Conservation (phyloP, 2,113 vertebrate genomes). For the Thinocorus orbignyianus region DNA sequence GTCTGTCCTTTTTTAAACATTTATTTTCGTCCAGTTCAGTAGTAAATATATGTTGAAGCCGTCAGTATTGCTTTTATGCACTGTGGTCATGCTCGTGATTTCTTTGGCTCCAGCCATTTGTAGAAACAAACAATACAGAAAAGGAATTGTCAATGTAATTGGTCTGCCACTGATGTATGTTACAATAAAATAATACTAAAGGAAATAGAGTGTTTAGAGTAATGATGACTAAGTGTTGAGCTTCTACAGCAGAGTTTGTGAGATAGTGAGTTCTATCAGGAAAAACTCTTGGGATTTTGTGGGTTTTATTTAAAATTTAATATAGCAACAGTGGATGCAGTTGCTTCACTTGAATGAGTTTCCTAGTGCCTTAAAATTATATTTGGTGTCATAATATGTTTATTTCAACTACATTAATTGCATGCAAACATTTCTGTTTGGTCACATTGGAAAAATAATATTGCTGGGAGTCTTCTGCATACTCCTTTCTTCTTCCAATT, state of each 20-base stretch:
- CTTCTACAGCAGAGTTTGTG: background rate
- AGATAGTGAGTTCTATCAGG: background rate
- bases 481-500: conserved; percentile 4
- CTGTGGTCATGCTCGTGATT: background rate
- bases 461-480: background rate
- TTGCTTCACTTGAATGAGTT: background rate
- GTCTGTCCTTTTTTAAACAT: background rate
- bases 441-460: conserved; percentile 18
- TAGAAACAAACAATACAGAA: background rate
- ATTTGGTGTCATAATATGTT: background rate
- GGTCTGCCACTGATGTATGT: background rate
- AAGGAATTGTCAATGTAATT: background rate
- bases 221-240: background rate
- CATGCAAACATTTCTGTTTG: conserved; percentile 6
- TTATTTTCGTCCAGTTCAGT: background rate
- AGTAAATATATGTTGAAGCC: background rate
- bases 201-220: background rate
- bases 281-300: background rate
- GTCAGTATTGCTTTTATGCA: background rate
- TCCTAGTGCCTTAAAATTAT: background rate
- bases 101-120: background rate
- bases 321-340: background rate
- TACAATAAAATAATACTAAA: background rate
- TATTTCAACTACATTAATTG: conserved; percentile 8
- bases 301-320: background rate